These are phyloP conservation scores for Emydoidea blandingii DNA, from an alignment of 2,797 vertebrate genomes.

Conservation along the genomic window DNA sequence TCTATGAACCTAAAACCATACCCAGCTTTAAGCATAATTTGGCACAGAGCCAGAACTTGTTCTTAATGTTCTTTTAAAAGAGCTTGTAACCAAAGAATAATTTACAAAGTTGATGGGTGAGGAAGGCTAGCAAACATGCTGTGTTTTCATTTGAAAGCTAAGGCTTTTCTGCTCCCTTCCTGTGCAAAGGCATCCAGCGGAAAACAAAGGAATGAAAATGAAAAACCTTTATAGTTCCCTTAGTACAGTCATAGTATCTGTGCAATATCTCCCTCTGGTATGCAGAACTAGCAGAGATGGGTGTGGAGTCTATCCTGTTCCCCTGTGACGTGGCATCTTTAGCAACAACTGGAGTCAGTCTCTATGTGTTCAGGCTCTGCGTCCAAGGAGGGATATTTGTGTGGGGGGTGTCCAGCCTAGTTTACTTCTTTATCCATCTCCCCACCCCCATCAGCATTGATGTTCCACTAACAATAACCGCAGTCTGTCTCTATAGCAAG, in stretches of 20 bases:
- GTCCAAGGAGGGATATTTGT: background rate
- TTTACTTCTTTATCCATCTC: background rate
- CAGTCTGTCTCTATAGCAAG: background rate
- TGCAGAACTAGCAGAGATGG: background rate
- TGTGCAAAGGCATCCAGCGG: background rate
- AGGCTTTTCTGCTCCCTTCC: background rate
- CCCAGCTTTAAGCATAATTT: background rate
- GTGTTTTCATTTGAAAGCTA: background rate
- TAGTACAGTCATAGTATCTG: background rate
- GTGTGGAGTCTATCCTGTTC: background rate
- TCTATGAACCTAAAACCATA: background rate
- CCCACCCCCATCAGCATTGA: background rate
- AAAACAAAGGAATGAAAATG: background rate
- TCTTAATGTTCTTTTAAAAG: background rate
- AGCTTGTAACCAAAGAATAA: background rate
- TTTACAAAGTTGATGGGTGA: background rate
- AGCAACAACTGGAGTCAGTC: background rate
- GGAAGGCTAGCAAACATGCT: background rate
- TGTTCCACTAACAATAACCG: background rate
- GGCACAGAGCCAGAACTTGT: background rate
- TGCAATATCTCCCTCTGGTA: background rate
- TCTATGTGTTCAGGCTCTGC: background rate
- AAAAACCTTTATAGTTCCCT: background rate
- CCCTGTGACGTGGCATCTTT: background rate
- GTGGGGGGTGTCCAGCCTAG: background rate